Conservation (phyloP, 2,888 invertebrate species). For the Glomeris marginata region DNA sequence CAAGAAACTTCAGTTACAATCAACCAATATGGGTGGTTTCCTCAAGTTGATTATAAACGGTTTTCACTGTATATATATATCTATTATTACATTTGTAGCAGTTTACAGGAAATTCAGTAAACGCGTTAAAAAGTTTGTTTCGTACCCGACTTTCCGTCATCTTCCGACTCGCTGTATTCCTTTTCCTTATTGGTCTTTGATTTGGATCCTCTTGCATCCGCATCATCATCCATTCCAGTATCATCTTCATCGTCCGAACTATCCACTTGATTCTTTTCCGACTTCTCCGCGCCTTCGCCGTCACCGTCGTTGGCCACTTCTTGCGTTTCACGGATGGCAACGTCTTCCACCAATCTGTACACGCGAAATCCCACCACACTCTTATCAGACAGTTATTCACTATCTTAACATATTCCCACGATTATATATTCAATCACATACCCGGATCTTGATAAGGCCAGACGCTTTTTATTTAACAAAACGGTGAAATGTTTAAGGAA, state of each 20-base stretch:
- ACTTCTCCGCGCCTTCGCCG: constrained; percentile 31
- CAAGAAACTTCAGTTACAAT: no score
- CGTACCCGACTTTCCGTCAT: constrained; percentile 6
- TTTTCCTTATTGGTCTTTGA: constrained; percentile 7
- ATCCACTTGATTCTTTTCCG: constrained; percentile 46
- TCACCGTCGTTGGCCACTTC: constrained; percentile 32
- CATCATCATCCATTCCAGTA: constrained; percentile 10
- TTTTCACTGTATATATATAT: no score
- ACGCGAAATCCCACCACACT: neutral
- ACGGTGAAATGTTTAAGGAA: constrained; percentile 25
- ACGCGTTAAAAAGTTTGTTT: no score
- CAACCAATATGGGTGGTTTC: no score
- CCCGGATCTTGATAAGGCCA: constrained; percentile 3
- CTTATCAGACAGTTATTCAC: no score
- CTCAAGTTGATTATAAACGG: no score
- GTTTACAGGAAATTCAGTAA: no score
- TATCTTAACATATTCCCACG: constrained; percentile 6
- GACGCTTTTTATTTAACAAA: constrained; percentile 19
- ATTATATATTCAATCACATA: neutral
- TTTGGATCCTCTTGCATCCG: constrained; percentile 11
- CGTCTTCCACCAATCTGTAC: constrained; percentile 4
- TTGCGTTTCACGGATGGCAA: constrained; percentile 27
- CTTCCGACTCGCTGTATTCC: constrained; percentile 13
- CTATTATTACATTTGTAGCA: no score
- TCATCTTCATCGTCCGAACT: constrained; percentile 38